Evolutionary conservation across 2,113 vertebrate genomes (phyloP).

Genomic region (Eulemur rufifrons): DNA sequence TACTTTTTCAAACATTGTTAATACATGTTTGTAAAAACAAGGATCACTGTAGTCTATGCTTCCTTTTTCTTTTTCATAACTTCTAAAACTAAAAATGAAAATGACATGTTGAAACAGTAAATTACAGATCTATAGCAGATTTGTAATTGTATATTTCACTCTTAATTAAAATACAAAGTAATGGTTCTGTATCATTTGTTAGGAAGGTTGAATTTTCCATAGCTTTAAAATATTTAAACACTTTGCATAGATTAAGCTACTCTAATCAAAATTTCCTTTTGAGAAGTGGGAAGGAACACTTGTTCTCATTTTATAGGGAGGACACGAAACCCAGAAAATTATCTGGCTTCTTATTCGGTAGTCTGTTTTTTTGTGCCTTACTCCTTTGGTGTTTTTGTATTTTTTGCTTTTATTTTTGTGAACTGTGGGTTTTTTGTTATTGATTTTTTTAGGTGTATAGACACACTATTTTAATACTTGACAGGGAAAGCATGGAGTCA

Average conservation of each 20-base stretch:
- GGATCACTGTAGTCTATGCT: not conserved
- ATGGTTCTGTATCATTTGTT: constrained; percentile 37
- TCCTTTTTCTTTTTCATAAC: not conserved
- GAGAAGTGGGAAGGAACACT: not conserved
- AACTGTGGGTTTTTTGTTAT: not conserved
- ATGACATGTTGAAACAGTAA: constrained; percentile 2
- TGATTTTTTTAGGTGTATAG: not conserved
- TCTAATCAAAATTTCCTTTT: not conserved
- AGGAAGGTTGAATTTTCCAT: constrained; percentile 11
- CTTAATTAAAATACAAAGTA: constrained; percentile 18
- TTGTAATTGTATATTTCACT: constrained; percentile 29
- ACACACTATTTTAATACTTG: not conserved
- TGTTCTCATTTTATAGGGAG: not conserved
- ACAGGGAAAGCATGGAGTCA: not conserved
- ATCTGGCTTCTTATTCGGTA: not conserved
- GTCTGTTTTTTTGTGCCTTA: not conserved
- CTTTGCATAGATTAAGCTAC: not conserved
- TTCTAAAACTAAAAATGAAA: constrained; percentile 46
- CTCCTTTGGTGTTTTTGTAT: not conserved
- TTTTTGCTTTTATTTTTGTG: not conserved
- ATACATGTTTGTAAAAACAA: constrained; percentile 24
- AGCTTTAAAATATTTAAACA: constrained; percentile 19
- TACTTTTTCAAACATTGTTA: not conserved
- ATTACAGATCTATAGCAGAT: not conserved
- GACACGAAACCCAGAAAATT: constrained; percentile 7